Evolutionary conservation across 2,888 invertebrate species (phyloP), one percentile per base, ranked within the genome.

Genomic region (Panzeria rudis): DNA sequence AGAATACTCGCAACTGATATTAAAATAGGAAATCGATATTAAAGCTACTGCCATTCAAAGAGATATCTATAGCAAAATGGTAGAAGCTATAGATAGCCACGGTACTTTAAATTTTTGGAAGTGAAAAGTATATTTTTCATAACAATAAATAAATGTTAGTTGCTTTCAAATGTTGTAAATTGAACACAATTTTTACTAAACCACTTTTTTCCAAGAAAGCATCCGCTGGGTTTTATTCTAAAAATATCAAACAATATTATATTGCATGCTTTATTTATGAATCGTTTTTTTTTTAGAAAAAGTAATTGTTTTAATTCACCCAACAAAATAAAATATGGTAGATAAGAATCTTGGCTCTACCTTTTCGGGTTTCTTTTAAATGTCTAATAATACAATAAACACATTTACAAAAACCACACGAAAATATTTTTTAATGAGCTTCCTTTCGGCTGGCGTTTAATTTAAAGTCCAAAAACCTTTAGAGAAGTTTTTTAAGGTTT

Each of bases 401-500:
- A 59, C 32, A 47, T 25, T 73, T 62, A 17, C 50, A 13, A 35
- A 68, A 77, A 54, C 0, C 41, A 41, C 11, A 17, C 11, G 9
- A 7, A 25, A 66, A 71, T 54, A 32, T 78, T 50, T 71, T 71
- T 83, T 84, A 84, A 84, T 80, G 64, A 84, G 79, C 69, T 80
- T 71, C 56, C 35, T 78, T 71, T 68, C 20, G n/a, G 44, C 17
- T 79, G 79, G 79, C 79, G 79, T 79, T 79, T 79, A 25, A 15
- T 75, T 79, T 52, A 80, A 80, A 69, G 79, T 59, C 75, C 59
- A 84, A 69, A 72, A 59, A 66, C 80, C 80, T 68, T 80, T 80
- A 44, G 8, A 47, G 41, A 9, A 44, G 41, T 66, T 76, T 56
- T 66, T 76, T 23, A n/a, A 32, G 20, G 41, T 17, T 32, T 64